Base-by-base conservation (phyloP, 2,113 vertebrate species). In the Sorex araneus region DNA sequence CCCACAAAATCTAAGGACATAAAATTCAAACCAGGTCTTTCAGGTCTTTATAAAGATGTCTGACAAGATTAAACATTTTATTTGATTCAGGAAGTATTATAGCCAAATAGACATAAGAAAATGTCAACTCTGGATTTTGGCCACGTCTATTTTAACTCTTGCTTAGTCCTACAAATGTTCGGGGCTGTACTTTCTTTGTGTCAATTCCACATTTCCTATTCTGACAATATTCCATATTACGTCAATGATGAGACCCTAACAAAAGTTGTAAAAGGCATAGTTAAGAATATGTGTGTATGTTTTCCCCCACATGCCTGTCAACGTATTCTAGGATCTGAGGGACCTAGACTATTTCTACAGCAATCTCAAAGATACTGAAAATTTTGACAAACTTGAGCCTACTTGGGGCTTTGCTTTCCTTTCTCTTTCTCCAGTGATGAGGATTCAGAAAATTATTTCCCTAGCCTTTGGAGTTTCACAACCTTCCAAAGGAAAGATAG, bases 391-490 rank as follows among this genome's bases (percentile, higher is more conserved):
- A 94, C 36, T 89, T 11, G 64, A 13, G 87, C 15, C 4, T 84
- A 89, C 11, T 74, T 6, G 1, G 8, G 6, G 21, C 78, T 78
- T 93, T 76, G 47, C 1, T 80, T 79, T 91, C n/a, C n/a, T 87
- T 36, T 71, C 2, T 36, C 32, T 71, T 80, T 85, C n/a, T 18
- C 0, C 13, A 43, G 10, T 73, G 8, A 47, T 70, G 83, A 81
- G 23, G 47, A 87, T 12, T 86, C 28, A 73, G 45, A 40, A 89
- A 84, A 84, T 78, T 79, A 83, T 60, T 89, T 93, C 45, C 66
- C 40, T 64, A 79, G 30, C 3, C 30, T 66, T 28, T 32, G 84
- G 79, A 54, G 21, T 83, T 83, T 92, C 36, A 87, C 18, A 74
- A 81, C 12, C 15, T 92, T 84, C 66, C 21, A 73, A 36, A 76